phyloP scores from a whole-genome alignment of 2,888 invertebrate genomes.

The Tupiocoris notatus region DNA sequence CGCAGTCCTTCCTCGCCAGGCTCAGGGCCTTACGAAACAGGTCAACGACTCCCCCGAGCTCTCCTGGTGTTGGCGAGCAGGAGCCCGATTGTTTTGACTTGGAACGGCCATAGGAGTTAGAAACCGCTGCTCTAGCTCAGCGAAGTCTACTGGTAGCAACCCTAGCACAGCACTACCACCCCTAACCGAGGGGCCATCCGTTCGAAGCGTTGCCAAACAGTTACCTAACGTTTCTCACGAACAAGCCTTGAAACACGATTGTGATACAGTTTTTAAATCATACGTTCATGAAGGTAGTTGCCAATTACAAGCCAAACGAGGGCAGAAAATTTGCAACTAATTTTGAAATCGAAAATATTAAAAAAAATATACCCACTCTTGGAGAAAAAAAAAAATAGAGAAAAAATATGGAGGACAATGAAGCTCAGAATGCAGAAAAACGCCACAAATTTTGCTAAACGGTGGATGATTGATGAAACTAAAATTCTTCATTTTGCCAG shows the following conservation, averaged over 20 bases:
- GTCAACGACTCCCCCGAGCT: constrained; percentile 42
- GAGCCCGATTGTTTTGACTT: constrained; percentile 33
- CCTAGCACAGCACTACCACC: not conserved
- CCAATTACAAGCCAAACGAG: too few relatives aligned
- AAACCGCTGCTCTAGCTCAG: not conserved
- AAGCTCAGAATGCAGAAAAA: too few relatives aligned
- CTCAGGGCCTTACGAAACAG: constrained; percentile 46
- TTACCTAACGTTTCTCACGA: not conserved
- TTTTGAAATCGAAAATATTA: too few relatives aligned
- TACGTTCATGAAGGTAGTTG: too few relatives aligned
- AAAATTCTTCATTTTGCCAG: too few relatives aligned
- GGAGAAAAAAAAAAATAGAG: too few relatives aligned
- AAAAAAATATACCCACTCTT: too few relatives aligned
- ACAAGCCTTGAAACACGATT: not conserved
- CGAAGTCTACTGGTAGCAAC: not conserved
- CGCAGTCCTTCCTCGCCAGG: not conserved
- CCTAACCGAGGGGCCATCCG: not conserved
- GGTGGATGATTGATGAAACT: too few relatives aligned
- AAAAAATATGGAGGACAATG: too few relatives aligned
- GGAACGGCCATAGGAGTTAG: not conserved
- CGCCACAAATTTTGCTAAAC: too few relatives aligned
- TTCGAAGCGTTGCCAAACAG: not conserved
- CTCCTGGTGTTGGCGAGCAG: constrained; percentile 13
- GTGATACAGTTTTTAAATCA: not conserved
- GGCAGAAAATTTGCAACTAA: too few relatives aligned